A percentile compares a stretch with the other conserved stretches of the same genome.
Conservation (phyloP, 2,797 vertebrate species). For the Lacerta agilis region DNA sequence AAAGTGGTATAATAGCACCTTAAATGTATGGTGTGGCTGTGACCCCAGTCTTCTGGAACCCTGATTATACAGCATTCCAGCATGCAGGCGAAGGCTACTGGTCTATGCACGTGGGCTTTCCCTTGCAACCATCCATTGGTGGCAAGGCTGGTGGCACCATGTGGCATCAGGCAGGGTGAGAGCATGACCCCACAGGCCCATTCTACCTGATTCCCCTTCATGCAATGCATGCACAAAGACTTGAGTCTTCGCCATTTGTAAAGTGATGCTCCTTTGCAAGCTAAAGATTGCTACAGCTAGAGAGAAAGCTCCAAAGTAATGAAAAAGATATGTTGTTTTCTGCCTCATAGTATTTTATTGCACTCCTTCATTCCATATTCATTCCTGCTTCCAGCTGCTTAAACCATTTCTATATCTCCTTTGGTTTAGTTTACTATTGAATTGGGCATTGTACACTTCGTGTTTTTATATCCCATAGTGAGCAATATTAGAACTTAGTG, state of each 20-base stretch:
- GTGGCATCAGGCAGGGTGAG: no score
- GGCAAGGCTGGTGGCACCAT: no score
- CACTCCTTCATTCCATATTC: not conserved
- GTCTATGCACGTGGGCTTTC: not conserved
- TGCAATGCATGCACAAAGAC: not conserved
- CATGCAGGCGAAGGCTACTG: not conserved
- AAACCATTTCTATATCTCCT: not conserved
- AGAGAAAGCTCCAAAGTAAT: not conserved
- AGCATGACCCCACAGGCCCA: not conserved
- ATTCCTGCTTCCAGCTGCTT: not conserved
- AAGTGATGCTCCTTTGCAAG: not conserved
- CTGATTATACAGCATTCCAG: not conserved
- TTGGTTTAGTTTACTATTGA: constrained; percentile 2
- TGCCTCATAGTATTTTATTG: not conserved
- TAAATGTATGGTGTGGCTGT: no score
- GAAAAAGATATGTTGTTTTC: not conserved
- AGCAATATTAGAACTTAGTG: not conserved
- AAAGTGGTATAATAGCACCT: no score
- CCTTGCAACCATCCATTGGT: not conserved
- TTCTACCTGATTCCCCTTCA: not conserved
- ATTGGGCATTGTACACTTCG: not conserved
- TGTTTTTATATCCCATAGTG: not conserved
- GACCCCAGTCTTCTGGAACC: not conserved
- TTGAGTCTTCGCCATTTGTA: not conserved
- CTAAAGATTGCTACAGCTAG: not conserved